Conservation (phyloP, 2,113 vertebrate species). For the Octodon degus region DNA sequence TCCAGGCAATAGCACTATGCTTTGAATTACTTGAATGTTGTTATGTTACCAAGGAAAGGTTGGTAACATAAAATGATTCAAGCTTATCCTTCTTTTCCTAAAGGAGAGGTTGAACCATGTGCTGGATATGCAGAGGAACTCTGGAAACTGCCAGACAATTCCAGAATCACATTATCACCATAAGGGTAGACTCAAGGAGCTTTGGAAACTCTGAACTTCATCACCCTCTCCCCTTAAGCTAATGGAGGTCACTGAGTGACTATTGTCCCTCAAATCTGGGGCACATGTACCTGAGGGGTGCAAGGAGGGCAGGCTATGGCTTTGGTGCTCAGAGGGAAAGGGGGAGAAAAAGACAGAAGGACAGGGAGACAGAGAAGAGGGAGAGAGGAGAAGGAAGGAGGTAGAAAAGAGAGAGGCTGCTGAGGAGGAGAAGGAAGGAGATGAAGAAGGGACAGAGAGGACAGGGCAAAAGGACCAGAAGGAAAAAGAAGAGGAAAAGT, state of each 20-base stretch:
- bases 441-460: not conserved
- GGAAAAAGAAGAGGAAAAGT: not conserved
- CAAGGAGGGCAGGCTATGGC: not conserved
- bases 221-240: not conserved
- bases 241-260: not conserved
- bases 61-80: no score
- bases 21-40: not conserved
- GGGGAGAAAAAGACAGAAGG: not conserved
- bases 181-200: not conserved
- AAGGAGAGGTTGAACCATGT: not conserved
- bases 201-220: not conserved
- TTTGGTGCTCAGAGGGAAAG: not conserved
- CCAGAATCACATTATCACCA: not conserved
- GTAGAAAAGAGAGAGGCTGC: not conserved
- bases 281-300: not conserved
- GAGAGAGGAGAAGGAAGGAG: no score
- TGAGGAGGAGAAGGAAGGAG: not conserved
- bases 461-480: not conserved
- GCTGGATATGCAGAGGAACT: not conserved
- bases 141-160: not conserved
- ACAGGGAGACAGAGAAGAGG: not conserved
- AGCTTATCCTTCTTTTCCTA: no score
- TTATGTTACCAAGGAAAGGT: not conserved
- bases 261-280: not conserved
- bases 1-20: not conserved